These are phyloP conservation scores for Pachyrhynchus sulphureomaculatus DNA, from an alignment of 1,140 invertebrate genomes.

Conservation along the genomic window DNA sequence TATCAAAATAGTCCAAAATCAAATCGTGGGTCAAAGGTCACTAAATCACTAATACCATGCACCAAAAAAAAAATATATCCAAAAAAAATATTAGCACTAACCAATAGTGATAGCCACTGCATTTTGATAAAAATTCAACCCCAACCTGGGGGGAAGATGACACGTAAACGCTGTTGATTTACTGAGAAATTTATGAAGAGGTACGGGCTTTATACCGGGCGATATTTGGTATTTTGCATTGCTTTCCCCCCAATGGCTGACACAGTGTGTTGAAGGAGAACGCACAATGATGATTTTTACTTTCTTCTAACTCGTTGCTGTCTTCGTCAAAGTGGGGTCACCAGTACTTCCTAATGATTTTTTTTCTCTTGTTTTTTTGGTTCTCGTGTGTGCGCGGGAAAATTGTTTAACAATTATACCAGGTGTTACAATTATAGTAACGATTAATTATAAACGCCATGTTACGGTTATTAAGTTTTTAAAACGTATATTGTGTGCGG, in stretches of 20 bases:
- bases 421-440: no score
- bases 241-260: conserved; percentile 28
- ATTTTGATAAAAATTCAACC: conserved; percentile 37
- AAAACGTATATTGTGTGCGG: no score
- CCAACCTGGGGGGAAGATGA: conserved; percentile 24
- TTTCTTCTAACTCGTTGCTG: conserved; percentile 26
- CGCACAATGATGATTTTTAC: conserved; percentile 22
- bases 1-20: conserved; percentile 13
- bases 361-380: background rate
- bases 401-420: background rate
- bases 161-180: conserved; percentile 42
- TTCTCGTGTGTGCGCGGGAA: background rate
- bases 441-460: no score
- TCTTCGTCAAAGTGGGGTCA: conserved; percentile 15
- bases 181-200: conserved; percentile 36
- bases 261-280: conserved; percentile 18
- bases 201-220: conserved; percentile 40
- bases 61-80: conserved; percentile 6
- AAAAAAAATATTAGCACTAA: conserved; percentile 41
- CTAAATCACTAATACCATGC: conserved; percentile 20
- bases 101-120: conserved; percentile 47
- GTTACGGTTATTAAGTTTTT: no score
- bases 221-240: conserved; percentile 38
- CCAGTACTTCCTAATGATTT: conserved; percentile 14
- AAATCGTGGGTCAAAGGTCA: conserved; percentile 16